A percentile compares a stretch with the other conserved stretches of the same genome.
These are phyloP conservation scores for Epirrhoe alternata DNA, from an alignment of 2,888 invertebrate species.

Conservation along the genomic window DNA sequence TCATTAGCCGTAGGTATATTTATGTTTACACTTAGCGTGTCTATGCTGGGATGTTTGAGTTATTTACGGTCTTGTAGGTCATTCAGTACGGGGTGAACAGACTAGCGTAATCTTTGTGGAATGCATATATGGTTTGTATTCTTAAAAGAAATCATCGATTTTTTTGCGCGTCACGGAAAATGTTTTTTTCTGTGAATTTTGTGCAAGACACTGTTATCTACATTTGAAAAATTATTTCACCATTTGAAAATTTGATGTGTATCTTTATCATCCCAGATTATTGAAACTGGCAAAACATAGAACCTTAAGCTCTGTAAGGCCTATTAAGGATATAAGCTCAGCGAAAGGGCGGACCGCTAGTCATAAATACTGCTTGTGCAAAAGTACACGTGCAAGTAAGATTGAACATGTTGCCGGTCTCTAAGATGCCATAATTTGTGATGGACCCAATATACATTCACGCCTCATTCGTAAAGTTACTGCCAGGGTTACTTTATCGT, in stretches of 20 bases:
- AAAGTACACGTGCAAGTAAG: slow-evolving; percentile 1
- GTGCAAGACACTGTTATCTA: too few relatives aligned
- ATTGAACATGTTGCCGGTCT: neutral
- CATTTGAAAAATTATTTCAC: too few relatives aligned
- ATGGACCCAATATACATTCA: slow-evolving; percentile 3
- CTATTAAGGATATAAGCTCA: neutral
- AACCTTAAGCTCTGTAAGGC: too few relatives aligned
- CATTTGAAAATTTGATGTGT: too few relatives aligned
- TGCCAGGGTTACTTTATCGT: slow-evolving; percentile 9
- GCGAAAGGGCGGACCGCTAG: neutral
- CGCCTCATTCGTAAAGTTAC: neutral
- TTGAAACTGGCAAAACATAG: neutral
- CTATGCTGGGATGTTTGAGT: slow-evolving; percentile 42
- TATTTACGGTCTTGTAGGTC: slow-evolving; percentile 42
- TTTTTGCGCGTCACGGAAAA: too few relatives aligned
- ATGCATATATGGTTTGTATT: neutral
- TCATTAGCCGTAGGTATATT: slow-evolving; percentile 55
- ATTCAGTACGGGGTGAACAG: slow-evolving; percentile 39
- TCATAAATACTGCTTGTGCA: neutral
- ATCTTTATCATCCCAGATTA: too few relatives aligned
- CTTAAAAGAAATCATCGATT: neutral
- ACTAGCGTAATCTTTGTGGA: slow-evolving; percentile 19
- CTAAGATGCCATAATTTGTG: neutral
- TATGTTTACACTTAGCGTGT: slow-evolving; percentile 44
- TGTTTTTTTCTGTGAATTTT: too few relatives aligned